phyloP scores from a whole-genome alignment of 2,113 vertebrate species.

The Lampris incognitus region DNA sequence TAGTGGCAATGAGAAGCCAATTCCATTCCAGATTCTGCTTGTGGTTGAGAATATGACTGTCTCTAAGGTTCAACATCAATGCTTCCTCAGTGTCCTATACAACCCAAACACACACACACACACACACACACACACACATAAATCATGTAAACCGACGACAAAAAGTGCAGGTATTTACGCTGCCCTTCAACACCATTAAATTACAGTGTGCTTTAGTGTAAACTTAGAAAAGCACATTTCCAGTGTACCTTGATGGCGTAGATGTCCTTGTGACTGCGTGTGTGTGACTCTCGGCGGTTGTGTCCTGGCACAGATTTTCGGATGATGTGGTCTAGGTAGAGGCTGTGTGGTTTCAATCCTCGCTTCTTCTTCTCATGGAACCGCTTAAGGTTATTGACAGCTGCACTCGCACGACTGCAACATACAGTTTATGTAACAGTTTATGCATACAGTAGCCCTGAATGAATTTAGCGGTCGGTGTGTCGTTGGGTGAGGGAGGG shows the following conservation, averaged over 20 bases:
- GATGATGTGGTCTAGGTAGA: slow-evolving; percentile 97
- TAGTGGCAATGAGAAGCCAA: slow-evolving; percentile 96
- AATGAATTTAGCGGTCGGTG: background rate
- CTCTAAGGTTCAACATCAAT: slow-evolving; percentile 92
- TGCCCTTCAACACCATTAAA: background rate
- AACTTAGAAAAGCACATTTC: background rate
- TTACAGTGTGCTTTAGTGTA: background rate
- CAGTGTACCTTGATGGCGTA: slow-evolving; percentile 91
- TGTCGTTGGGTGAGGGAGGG: too few species aligned
- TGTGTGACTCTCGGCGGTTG: slow-evolving; percentile 90
- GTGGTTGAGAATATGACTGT: slow-evolving; percentile 97
- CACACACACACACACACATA: too few species aligned
- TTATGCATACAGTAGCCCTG: background rate
- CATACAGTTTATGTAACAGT: background rate
- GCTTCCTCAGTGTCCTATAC: slow-evolving; percentile 95
- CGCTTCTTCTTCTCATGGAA: slow-evolving; percentile 98
- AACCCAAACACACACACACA: slow-evolving; percentile 6
- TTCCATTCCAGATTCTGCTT: slow-evolving; percentile 99
- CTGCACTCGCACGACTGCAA: slow-evolving; percentile 93
- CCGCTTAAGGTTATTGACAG: slow-evolving; percentile 94
- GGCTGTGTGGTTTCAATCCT: slow-evolving; percentile 94
- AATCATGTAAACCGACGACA: too few species aligned
- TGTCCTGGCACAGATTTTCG: slow-evolving; percentile 91
- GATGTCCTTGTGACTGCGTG: slow-evolving; percentile 91
- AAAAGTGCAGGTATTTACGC: background rate